Evolutionary conservation across 92 coral and sea anemone genomes (phyloP).

Genomic region (Palythoa grandis): DNA sequence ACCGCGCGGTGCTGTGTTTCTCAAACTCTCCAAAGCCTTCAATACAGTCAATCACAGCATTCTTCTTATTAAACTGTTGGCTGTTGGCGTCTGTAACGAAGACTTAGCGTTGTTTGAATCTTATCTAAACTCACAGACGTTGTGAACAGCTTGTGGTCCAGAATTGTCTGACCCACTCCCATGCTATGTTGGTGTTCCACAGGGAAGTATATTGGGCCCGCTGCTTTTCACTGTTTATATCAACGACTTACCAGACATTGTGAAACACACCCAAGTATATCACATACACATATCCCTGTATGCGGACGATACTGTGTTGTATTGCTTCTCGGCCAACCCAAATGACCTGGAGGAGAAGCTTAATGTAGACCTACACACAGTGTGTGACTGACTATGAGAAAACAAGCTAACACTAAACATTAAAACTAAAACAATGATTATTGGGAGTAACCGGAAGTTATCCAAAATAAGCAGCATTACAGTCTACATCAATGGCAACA

Average conservation of each 20-base stretch:
- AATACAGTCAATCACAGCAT: conserved; percentile 42
- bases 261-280: too few relatives aligned
- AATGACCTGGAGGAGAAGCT: conserved; percentile 26
- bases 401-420: conserved; percentile 26
- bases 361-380: conserved; percentile 29
- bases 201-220: conserved; percentile 29
- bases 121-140: conserved; percentile 24
- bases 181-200: conserved; percentile 52
- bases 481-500: conserved; percentile 26
- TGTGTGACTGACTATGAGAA: conserved; percentile 29
- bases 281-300: conserved; percentile 20
- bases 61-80: conserved; percentile 40
- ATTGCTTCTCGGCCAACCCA: conserved; percentile 34
- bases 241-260: conserved; percentile 2
- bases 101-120: conserved; percentile 52
- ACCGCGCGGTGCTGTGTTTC: conserved; percentile 24
- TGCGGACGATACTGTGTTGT: conserved; percentile 46
- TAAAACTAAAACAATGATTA: conserved; percentile 32
- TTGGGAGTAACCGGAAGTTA: conserved; percentile 33
- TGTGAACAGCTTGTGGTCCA: conserved; percentile 36
- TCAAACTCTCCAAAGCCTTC: conserved; percentile 29
- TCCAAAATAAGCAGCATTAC: conserved; percentile 29
- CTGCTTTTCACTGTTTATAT: background rate
- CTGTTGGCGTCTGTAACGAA: conserved; percentile 34
- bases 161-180: conserved; percentile 28